A percentile compares a stretch with the other conserved stretches of the same genome.
Evolutionary conservation across 2,888 invertebrate genomes (phyloP).

Genomic region (Cyaniris semiargus): DNA sequence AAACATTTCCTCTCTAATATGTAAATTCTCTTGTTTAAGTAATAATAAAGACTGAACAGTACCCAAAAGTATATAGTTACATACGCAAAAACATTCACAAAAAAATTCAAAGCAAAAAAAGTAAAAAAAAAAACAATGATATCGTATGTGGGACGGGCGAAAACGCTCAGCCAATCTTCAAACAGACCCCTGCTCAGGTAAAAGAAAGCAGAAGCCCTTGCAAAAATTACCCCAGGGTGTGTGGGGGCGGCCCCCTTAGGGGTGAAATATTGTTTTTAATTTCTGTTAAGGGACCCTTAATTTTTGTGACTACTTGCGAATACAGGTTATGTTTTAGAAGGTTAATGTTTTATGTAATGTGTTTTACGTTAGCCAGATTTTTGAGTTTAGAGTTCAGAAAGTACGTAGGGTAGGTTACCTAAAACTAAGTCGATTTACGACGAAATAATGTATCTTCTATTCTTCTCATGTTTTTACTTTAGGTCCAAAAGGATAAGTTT

Average conservation of each 20-base stretch:
- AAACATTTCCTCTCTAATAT: no score
- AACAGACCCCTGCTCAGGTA: constrained; percentile 58
- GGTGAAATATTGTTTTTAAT: constrained; percentile 56
- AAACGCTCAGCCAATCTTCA: constrained; percentile 56
- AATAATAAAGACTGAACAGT: no score
- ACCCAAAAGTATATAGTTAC: no score
- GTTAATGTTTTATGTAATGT: background rate
- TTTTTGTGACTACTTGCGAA: constrained; percentile 23
- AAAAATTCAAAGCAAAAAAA: background rate
- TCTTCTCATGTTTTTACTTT: no score
- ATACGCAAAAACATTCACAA: background rate
- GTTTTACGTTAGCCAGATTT: background rate
- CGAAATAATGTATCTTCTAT: no score
- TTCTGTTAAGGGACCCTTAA: constrained; percentile 54
- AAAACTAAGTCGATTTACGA: background rate
- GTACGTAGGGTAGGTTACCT: background rate
- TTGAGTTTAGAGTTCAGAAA: background rate
- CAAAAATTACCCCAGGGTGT: constrained; percentile 64
- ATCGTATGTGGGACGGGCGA: constrained; percentile 44
- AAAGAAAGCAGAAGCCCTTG: constrained; percentile 68
- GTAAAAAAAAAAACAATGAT: background rate
- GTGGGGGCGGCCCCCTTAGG: constrained; percentile 47
- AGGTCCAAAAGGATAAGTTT: no score
- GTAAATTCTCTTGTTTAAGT: no score
- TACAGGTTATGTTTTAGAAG: background rate